Evolutionary conservation across 2,113 vertebrate genomes (phyloP), one percentile per base, ranked within the genome.

Genomic region (Ochotona curzoniae): DNA sequence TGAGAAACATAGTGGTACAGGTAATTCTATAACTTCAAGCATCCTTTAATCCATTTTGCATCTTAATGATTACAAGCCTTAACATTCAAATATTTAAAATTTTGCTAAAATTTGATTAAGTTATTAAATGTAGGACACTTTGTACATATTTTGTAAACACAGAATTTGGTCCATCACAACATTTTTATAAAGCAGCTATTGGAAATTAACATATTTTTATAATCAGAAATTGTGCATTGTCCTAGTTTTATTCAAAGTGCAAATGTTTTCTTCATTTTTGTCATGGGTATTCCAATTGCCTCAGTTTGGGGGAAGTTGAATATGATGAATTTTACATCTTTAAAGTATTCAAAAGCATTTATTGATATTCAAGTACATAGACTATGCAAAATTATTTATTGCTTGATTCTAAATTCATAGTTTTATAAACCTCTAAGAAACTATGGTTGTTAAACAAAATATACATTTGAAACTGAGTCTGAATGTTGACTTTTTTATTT

Each of bases 401-500:
- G 20, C 35, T 84, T 92, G 10, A 86, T 70, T 92, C 17, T 60
- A 49, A 73, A 85, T 25, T 49, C 7, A 32, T 26, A 57, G 15
- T 0, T 83, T 76, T 28, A 38, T 80, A 69, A 84, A 9, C 0
- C 3, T 87, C 25, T 49, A 63, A 81, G 87, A 83, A 80, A 5
- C 1, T 79, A 57, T 63, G 54, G 64, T 21, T 32, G 23, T 14
- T 64, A 69, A 66, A 66, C 25, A 17, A 79, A 67, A 10, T 28
- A 0, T 18, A 54, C 10, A 76, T 14, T 30, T 57, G 18, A 5
- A 32, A 1, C n/a, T 85, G 38, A 75, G 49, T 76, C 67, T 83
- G n/a, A 80, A 83, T 93, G 61, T 26, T 94, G 54, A 78, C 70
- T 90, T 83, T 49, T 28, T 87, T 90, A 66, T 26, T 23, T 3